Evolutionary conservation across 2,888 invertebrate species (phyloP).

Genomic region (Orthosia gothica): DNA sequence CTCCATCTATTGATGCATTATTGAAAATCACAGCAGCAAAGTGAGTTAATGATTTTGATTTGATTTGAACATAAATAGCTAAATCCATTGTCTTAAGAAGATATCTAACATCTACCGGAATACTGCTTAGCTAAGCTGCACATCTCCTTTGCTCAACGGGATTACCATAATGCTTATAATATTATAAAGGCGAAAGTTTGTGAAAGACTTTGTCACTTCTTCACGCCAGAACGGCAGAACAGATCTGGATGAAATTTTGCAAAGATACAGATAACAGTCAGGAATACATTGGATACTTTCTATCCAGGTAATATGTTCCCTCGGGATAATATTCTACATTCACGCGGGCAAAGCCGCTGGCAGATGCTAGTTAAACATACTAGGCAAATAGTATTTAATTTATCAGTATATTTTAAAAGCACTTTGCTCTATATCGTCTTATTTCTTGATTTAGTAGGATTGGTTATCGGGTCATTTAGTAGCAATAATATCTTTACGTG

Average conservation of each 20-base stretch:
- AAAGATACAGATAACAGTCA: too few species aligned
- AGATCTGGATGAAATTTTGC: too few species aligned
- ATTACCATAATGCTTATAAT: slow-evolving; percentile 15
- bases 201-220: too few species aligned
- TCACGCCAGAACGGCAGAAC: too few species aligned
- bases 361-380: too few species aligned
- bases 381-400: not conserved
- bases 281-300: too few species aligned
- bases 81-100: not conserved
- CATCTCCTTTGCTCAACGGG: slow-evolving; percentile 1
- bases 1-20: not conserved
- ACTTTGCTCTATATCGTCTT: not conserved
- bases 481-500: not conserved
- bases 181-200: too few species aligned
- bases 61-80: not conserved
- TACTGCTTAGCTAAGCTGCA: slow-evolving; percentile 7
- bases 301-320: too few species aligned
- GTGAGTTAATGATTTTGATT: too few species aligned
- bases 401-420: slow-evolving; percentile 1
- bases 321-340: too few species aligned
- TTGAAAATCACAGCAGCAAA: not conserved
- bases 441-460: not conserved
- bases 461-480: not conserved
- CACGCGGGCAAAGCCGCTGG: too few species aligned
- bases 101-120: slow-evolving; percentile 6